A percentile compares a stretch with the other conserved stretches of the same genome.
Conservation (phyloP, 1,140 invertebrate genomes). For the Drosophila repletoides region DNA sequence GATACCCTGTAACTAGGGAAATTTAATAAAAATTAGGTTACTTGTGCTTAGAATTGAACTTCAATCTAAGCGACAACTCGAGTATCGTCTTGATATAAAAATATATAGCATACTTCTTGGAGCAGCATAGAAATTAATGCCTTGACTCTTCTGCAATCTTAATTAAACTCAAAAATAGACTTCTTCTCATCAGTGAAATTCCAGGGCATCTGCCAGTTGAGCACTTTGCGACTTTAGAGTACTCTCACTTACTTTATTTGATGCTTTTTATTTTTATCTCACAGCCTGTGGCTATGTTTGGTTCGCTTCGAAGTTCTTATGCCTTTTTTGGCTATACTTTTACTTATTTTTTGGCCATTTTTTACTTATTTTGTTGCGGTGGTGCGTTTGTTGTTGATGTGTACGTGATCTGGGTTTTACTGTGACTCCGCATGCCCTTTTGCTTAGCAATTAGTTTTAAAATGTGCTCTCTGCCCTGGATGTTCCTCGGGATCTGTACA, state of each 20-base stretch:
- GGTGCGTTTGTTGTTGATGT: constrained; percentile 65
- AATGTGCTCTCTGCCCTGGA: constrained; percentile 29
- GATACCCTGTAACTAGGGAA: too few species aligned
- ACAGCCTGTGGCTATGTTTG: constrained; percentile 40
- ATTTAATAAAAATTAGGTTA: too few species aligned
- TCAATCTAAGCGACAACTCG: too few species aligned
- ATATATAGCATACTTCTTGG: too few species aligned
- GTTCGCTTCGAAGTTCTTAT: constrained; percentile 5
- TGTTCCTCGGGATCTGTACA: not conserved
- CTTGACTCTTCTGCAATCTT: too few species aligned
- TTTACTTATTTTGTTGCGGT: constrained; percentile 76
- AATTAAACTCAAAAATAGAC: too few species aligned
- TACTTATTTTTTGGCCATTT: constrained; percentile 62
- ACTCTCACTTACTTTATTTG: not conserved
- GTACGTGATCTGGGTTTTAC: constrained; percentile 69
- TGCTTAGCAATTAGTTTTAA: constrained; percentile 80
- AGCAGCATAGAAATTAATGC: too few species aligned
- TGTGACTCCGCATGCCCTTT: constrained; percentile 64
- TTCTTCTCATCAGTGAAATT: not conserved
- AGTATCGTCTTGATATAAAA: too few species aligned
- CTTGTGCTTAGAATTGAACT: too few species aligned
- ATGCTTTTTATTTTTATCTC: constrained; percentile 6
- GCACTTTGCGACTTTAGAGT: too few species aligned
- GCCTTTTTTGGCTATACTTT: constrained; percentile 52
- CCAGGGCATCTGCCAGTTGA: too few species aligned